Conservation (phyloP, 2,888 invertebrate genomes). For the Oscheius myriophilus region DNA sequence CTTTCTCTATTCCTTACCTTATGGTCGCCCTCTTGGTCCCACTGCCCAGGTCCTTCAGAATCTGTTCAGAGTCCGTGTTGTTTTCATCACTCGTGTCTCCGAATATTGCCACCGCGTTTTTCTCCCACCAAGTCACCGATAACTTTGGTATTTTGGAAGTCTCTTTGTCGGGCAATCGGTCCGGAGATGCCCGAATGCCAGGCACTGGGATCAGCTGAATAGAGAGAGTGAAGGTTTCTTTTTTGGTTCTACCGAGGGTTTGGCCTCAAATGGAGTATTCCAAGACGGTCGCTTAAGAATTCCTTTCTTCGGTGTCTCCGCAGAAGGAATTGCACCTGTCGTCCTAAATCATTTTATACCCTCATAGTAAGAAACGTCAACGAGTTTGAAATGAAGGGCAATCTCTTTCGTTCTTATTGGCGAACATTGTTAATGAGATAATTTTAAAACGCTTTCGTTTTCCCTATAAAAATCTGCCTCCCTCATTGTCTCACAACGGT, state of each 20-base stretch:
- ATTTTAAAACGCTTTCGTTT: no score
- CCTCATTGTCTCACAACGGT: no score
- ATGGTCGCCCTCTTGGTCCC: constrained; percentile 24
- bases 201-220: constrained; percentile 45
- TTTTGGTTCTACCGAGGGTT: background rate
- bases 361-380: no score
- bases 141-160: constrained; percentile 57
- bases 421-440: no score
- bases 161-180: constrained; percentile 54
- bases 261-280: constrained; percentile 1
- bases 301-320: constrained; percentile 54
- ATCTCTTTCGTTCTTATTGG: no score
- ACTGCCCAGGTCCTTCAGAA: constrained; percentile 46
- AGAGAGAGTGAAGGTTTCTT: background rate
- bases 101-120: constrained; percentile 67
- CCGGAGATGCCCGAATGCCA: constrained; percentile 53
- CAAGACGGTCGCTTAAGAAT: constrained; percentile 56
- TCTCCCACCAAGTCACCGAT: constrained; percentile 69
- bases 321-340: background rate
- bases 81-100: constrained; percentile 69
- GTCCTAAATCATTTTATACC: no score
- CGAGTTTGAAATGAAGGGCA: no score
- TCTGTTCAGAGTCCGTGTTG: constrained; percentile 62
- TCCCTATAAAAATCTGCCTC: no score
- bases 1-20: background rate